Evolutionary conservation across 2,113 vertebrate species (phyloP).

Genomic region (Myrmophylax atrothorax): DNA sequence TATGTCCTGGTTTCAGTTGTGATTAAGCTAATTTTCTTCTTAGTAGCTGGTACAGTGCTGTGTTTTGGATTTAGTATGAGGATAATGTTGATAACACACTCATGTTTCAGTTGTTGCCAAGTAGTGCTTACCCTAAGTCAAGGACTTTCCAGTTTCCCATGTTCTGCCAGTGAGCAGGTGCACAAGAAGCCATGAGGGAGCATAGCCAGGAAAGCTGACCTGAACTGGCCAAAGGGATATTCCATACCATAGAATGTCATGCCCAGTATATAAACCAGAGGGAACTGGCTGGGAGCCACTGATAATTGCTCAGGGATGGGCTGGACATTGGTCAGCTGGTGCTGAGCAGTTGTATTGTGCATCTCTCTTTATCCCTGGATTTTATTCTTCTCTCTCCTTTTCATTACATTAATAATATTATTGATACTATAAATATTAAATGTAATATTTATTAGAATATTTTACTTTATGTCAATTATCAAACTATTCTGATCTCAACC

Average conservation of each 20-base stretch:
- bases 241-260: neutral
- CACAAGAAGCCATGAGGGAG: neutral
- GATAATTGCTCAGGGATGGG: neutral
- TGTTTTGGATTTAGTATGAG: neutral
- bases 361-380: neutral
- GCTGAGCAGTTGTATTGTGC: neutral
- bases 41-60: neutral
- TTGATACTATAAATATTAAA: neutral
- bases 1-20: neutral
- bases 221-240: neutral
- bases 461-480: neutral
- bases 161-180: neutral
- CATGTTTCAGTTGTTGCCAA: neutral
- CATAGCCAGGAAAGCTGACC: neutral
- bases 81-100: neutral
- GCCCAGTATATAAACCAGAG: accelerated
- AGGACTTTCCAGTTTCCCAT: neutral
- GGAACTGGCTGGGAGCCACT: neutral
- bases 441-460: neutral
- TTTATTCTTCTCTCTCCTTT: neutral
- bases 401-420: too few relatives aligned
- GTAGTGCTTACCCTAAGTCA: neutral
- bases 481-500: neutral
- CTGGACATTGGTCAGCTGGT: too few relatives aligned
- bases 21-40: neutral